These are phyloP conservation scores for Enteromius anoplus DNA, from an alignment of 2,797 vertebrate species.

Conservation along the genomic window DNA sequence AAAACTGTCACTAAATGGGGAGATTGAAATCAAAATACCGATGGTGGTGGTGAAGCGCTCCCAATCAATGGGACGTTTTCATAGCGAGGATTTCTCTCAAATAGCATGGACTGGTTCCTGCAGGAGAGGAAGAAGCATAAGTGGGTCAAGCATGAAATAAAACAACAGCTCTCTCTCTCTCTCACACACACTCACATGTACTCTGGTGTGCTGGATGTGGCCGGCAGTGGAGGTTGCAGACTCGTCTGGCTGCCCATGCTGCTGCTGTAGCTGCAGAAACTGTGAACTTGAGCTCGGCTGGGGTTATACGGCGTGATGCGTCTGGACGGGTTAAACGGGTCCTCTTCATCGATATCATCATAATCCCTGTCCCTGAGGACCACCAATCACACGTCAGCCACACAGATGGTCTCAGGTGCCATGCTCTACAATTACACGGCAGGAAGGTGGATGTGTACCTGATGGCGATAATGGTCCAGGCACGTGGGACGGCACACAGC, in stretches of 20 bases:
- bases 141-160: conserved; percentile 16
- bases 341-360: conserved; percentile 91
- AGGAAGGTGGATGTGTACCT: conserved; percentile 71
- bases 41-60: conserved; percentile 93
- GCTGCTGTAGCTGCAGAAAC: conserved; percentile 95
- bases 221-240: conserved; percentile 83
- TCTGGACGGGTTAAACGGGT: conserved; percentile 92
- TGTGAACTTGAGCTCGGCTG: conserved; percentile 84
- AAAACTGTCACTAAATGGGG: neutral
- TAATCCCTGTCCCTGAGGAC: conserved; percentile 86
- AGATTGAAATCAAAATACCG: conserved; percentile 80
- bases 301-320: conserved; percentile 82
- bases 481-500: conserved; percentile 80
- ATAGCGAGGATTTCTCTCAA: conserved; percentile 92
- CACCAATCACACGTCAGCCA: neutral
- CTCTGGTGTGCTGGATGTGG: conserved; percentile 85
- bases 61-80: conserved; percentile 95
- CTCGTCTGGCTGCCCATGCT: conserved; percentile 92
- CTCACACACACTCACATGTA: conserved; percentile 86
- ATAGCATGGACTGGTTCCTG: conserved; percentile 96
- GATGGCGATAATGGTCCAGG: conserved; percentile 82
- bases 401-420: neutral
- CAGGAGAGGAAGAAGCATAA: conserved; percentile 23
- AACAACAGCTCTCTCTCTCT: conserved; percentile 13
- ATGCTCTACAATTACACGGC: no score